These are phyloP conservation scores for Erannis defoliaria DNA, from an alignment of 2,888 invertebrate species.

Conservation along the genomic window DNA sequence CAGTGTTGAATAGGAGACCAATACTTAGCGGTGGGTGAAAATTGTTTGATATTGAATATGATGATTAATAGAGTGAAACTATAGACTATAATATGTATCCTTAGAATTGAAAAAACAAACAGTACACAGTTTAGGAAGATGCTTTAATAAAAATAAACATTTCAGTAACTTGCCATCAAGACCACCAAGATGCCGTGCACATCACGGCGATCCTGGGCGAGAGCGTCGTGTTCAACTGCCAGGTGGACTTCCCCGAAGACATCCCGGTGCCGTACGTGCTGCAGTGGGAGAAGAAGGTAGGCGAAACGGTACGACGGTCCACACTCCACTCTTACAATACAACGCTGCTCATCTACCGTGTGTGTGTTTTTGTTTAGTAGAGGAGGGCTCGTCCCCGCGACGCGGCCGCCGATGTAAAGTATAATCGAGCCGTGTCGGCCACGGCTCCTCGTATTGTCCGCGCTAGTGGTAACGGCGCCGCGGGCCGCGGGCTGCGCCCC, in stretches of 20 bases:
- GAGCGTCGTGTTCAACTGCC: slow-evolving; percentile 99
- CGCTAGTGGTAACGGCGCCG: slow-evolving; percentile 78
- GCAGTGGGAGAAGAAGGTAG: slow-evolving; percentile 99
- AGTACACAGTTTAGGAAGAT: too few species aligned
- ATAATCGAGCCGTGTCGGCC: slow-evolving; percentile 74
- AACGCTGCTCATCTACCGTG: slow-evolving; percentile 85
- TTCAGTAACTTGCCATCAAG: slow-evolving; percentile 92
- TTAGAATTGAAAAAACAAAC: too few species aligned
- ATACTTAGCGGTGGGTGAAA: too few species aligned
- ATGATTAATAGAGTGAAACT: too few species aligned
- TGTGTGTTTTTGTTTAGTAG: slow-evolving; percentile 87
- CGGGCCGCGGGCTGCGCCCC: slow-evolving; percentile 71
- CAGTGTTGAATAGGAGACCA: too few species aligned
- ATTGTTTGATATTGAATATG: too few species aligned
- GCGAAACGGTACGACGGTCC: slow-evolving; percentile 96
- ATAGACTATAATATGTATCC: too few species aligned
- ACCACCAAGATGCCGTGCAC: slow-evolving; percentile 97
- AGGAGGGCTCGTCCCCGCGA: slow-evolving; percentile 82
- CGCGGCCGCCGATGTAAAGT: slow-evolving; percentile 83
- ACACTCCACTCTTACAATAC: slow-evolving; percentile 86
- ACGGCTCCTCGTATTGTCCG: slow-evolving; percentile 74
- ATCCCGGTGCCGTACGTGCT: slow-evolving; percentile 98
- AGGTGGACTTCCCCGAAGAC: slow-evolving; percentile 98
- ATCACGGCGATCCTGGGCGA: slow-evolving; percentile 99
- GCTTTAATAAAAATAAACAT: slow-evolving; percentile 38